Evolutionary conservation across 2,888 invertebrate genomes (phyloP).

Genomic region (Gryllus longicercus): DNA sequence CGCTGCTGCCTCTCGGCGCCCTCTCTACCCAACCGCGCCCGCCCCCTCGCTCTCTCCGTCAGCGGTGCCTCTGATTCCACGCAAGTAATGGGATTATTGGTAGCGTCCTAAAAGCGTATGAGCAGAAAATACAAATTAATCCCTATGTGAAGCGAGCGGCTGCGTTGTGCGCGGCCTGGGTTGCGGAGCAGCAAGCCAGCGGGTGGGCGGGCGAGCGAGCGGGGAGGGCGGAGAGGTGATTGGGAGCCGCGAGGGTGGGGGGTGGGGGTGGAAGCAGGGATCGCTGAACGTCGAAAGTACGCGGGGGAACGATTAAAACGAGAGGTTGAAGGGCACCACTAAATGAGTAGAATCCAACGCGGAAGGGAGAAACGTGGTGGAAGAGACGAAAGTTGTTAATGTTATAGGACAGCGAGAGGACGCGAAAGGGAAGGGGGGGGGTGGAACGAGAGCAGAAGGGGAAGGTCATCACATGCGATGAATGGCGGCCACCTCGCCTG

Average conservation of each 20-base stretch:
- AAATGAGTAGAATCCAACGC: too few relatives aligned
- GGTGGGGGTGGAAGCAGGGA: not conserved
- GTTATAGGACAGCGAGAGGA: too few relatives aligned
- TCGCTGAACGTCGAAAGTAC: not conserved
- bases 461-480: too few relatives aligned
- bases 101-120: not conserved
- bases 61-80: not conserved
- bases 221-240: too few relatives aligned
- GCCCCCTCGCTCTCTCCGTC: not conserved
- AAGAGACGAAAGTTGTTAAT: too few relatives aligned
- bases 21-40: too few relatives aligned
- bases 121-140: conserved; percentile 17
- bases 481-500: too few relatives aligned
- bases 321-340: too few relatives aligned
- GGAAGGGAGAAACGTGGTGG: too few relatives aligned
- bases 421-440: too few relatives aligned
- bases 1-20: not conserved
- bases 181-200: not conserved
- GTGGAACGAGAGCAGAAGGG: too few relatives aligned
- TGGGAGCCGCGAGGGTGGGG: not conserved
- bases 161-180: not conserved
- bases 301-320: too few relatives aligned
- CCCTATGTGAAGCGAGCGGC: not conserved
- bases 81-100: conserved; percentile 17
- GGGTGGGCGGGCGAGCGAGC: not conserved